phyloP scores from a whole-genome alignment of 2,888 invertebrate species.

The Euzophera pinguis region DNA sequence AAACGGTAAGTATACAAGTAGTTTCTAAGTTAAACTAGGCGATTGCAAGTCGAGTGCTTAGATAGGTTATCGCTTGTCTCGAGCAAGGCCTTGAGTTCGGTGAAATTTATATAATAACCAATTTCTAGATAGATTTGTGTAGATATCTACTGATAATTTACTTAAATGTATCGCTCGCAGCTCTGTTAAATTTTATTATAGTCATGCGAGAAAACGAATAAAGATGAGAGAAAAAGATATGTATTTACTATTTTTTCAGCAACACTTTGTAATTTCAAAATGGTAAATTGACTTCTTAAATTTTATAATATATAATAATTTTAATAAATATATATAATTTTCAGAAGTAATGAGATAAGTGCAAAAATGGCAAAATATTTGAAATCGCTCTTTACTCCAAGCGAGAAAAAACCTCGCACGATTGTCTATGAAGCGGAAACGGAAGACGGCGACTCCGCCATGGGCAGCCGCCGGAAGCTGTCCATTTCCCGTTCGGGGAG shows the following conservation, averaged over 20 bases:
- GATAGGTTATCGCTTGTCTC: background rate
- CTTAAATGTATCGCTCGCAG: no score
- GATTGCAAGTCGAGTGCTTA: background rate
- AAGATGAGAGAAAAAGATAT: no score
- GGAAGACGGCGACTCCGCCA: conserved; percentile 44
- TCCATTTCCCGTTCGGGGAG: conserved; percentile 82
- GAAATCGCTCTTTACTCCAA: conserved; percentile 58
- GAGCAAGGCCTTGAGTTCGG: background rate
- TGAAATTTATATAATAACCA: background rate
- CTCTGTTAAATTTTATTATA: no score
- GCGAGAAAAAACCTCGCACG: conserved; percentile 41
- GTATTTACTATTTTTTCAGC: no score
- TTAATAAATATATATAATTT: background rate
- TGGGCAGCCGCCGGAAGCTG: conserved; percentile 57
- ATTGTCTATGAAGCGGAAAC: conserved; percentile 35
- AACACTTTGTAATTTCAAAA: no score
- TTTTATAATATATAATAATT: no score
- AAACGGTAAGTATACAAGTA: conserved; percentile 25
- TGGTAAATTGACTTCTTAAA: no score
- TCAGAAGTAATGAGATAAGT: background rate
- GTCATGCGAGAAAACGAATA: no score
- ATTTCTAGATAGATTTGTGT: background rate
- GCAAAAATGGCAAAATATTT: conserved; percentile 64
- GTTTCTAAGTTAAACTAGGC: conserved; percentile 8
- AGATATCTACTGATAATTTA: background rate